phyloP scores from a whole-genome alignment of 2,888 invertebrate genomes.

The Chamaedrilus cognettii region DNA sequence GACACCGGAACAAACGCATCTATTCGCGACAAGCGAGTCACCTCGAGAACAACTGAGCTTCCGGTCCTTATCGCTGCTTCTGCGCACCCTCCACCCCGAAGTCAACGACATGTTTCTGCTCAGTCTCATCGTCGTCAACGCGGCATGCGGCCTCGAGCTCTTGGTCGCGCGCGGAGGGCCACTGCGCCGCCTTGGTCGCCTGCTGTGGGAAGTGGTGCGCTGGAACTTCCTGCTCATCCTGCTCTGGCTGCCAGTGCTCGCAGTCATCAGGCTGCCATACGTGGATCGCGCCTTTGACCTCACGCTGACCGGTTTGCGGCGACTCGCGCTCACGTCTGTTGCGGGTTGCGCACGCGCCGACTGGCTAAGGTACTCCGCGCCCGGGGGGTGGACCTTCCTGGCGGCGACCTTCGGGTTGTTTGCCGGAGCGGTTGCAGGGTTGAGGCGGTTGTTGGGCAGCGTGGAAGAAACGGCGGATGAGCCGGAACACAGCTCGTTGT shows the following conservation, averaged over 20 bases:
- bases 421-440: conserved; percentile 37
- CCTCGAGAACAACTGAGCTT: conserved; percentile 60
- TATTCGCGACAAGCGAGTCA: conserved; percentile 59
- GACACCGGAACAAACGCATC: conserved; percentile 58
- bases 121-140: conserved; percentile 60
- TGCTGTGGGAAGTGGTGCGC: conserved; percentile 59
- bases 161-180: conserved; percentile 56
- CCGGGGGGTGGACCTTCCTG: conserved; percentile 36
- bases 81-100: conserved; percentile 62
- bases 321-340: conserved; percentile 51
- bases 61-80: conserved; percentile 59
- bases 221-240: conserved; percentile 61
- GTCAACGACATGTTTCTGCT: conserved; percentile 63
- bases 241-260: conserved; percentile 61
- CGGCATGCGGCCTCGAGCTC: conserved; percentile 60
- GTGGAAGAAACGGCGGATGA: no score
- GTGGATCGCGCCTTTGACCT: conserved; percentile 52
- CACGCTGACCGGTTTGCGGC: conserved; percentile 50
- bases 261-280: conserved; percentile 57
- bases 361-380: conserved; percentile 42
- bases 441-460: no score
- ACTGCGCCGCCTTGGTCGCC: conserved; percentile 53
- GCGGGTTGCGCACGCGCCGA: conserved; percentile 49
- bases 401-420: conserved; percentile 49
- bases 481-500: conserved; percentile 37